Base-by-base conservation (phyloP, 2,888 invertebrate genomes). In the Troides aeacus region DNA sequence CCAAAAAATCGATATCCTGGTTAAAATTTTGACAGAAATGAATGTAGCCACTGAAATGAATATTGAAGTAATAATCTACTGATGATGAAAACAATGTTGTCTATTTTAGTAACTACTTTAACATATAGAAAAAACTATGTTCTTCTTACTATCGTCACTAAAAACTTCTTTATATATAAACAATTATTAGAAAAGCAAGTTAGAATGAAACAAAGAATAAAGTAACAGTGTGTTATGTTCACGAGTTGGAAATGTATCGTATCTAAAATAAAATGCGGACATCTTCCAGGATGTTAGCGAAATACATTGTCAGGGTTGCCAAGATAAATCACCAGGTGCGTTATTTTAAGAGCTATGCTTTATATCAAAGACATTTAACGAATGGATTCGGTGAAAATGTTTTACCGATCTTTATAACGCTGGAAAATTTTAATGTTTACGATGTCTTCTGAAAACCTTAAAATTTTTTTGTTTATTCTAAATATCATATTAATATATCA, bases 241-340 rank as follows among this genome's bases (percentile, higher is more conserved):
- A 53, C 63, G 24, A 30, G 53, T 53, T 53, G 18, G 30, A 63
- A 63, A 63, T 53, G 50, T 63, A 53, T 63, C 46, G 57, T 64
- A 61, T 64, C 64, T 60, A 39, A 62, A 65, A 59, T 65, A 65
- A 67, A 69, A 65, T 24, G 18, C 64, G 46, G 57, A 62, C 62
- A 69, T 56, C 56, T 62, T 69, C 21, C 61, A 53, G 64, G 46
- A 62, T 62, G 65, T 62, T 42, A 21, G 62, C 23, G 65, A 62
- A 65, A 65, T 65, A 69, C 65, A 65, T 65, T 69, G 62, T 57
- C 65, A 69, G 46, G 57, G 62, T 62, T 65, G 61, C 56, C 65
- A 58, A 69, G 65, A 69, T 69, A 65, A 69, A 69, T 69, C 69
- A 69, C 69, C 64, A 21, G 58, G 46, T 65, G 57, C 65, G 69